A percentile compares a stretch with the other conserved stretches of the same genome.
Conservation (phyloP, 2,888 invertebrate species). For the Eurytoma adleriae region DNA sequence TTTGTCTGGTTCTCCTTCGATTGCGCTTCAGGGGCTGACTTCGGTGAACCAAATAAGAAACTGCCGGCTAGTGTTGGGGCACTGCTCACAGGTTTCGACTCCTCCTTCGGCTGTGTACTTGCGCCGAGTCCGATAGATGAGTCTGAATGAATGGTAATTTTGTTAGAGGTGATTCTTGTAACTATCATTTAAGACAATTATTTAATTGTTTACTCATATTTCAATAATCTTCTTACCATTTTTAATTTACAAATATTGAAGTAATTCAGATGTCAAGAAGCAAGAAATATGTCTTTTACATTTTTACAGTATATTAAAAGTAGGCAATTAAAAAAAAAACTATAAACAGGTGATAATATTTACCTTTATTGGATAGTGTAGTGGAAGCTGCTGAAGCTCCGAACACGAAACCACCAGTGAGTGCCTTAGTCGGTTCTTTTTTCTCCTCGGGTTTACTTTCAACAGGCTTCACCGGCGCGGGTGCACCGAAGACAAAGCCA, state of each 20-base stretch:
- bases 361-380: slow-evolving; percentile 30
- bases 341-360: background rate
- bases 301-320: no score
- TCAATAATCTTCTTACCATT: no score
- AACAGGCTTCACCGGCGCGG: background rate
- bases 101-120: background rate
- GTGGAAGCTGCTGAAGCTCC: slow-evolving; percentile 52
- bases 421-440: background rate
- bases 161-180: background rate
- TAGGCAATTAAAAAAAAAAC: no score
- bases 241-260: no score
- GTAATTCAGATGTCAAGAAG: no score
- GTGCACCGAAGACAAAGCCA: slow-evolving; percentile 57
- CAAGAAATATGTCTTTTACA: no score
- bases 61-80: background rate
- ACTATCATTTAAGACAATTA: no score
- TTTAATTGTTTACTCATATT: no score
- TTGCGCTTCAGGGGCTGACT: background rate
- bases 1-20: slow-evolving; percentile 6
- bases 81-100: slow-evolving; percentile 7
- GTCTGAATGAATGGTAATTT: slow-evolving; percentile 22
- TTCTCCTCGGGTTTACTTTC: background rate
- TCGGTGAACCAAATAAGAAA: slow-evolving; percentile 25
- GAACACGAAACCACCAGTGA: slow-evolving; percentile 56
- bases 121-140: background rate